Base-by-base conservation (phyloP, 2,797 vertebrate genomes). In the Smutsia gigantea region DNA sequence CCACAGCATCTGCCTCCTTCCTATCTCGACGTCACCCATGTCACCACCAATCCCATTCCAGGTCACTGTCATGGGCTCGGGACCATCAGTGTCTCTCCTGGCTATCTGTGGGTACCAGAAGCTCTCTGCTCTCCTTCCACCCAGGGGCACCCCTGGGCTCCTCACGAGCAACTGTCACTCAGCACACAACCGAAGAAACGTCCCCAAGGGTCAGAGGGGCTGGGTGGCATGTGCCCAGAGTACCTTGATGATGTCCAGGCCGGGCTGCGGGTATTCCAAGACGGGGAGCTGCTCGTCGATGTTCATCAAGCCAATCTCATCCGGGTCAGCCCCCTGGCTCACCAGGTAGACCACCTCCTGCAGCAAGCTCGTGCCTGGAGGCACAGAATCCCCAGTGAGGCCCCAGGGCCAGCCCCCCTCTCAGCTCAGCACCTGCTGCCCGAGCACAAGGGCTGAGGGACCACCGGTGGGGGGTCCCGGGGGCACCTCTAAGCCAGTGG, bases 261-360 rank as follows among this genome's bases (percentile, higher is more conserved):
- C 99, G 0, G 99, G 99, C 92, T 99, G 99, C 1, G 99, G 99
- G 93, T 99, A 99, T 97, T 99, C 99, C 94, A 99, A 97, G 85
- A 99, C 99, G 0, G 99, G 99, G 79, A 99, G 99, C 96, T 99
- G 99, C 95, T 99, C 99, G 57, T 99, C 99, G 27, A 99, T 99
- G 98, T 99, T 99, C 99, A 99, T 99, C 59, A 99, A 98, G 96
- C 99, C 99, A 6, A 99, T 99, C 98, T 99, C 99, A 89, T 99
- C 99, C 0, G 99, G 99, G 98, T 99, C 99, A 0, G 99, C 99
- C 63, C 99, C 99, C 98, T 99, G 99, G 98, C 99, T 99, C 98
- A 99, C 99, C 5, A 99, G 98, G 98, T 99, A 99, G 5, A 99
- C 99, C 63, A 99, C 99, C 98, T 99, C 99, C 98, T 99, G 99